phyloP scores from a whole-genome alignment of 2,113 vertebrate genomes.

The Dicentrarchus labrax region DNA sequence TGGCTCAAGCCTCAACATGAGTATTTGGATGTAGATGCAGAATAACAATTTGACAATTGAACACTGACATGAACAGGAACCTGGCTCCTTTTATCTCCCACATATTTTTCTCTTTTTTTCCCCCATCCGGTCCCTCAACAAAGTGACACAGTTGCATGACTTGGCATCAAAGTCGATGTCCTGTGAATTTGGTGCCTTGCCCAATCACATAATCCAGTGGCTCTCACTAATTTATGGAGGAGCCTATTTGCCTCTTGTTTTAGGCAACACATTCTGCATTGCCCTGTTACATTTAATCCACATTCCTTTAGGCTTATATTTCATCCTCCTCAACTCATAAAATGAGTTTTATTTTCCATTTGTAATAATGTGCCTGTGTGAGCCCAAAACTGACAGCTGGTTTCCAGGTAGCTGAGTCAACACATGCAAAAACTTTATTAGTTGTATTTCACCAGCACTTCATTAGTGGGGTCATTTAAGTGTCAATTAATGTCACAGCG shows the following conservation, averaged over 20 bases:
- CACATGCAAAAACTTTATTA: constrained; percentile 10
- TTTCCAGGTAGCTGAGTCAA: constrained; percentile 19
- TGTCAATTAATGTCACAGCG: not conserved
- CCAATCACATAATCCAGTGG: constrained; percentile 1
- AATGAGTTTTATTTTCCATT: not conserved
- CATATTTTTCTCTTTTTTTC: too few relatives aligned
- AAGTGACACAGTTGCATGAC: constrained; percentile 3
- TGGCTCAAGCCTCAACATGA: constrained; percentile 25
- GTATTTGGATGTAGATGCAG: constrained; percentile 8
- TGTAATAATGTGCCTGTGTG: not conserved
- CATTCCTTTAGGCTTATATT: not conserved
- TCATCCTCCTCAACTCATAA: not conserved
- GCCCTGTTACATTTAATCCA: not conserved
- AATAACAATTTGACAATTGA: constrained; percentile 1
- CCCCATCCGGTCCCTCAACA: not conserved
- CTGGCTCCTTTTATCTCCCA: not conserved
- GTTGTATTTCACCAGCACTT: constrained; percentile 1
- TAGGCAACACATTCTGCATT: not conserved
- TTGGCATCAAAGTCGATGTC: not conserved
- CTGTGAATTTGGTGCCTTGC: not conserved
- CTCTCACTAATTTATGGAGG: not conserved
- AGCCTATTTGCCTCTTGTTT: not conserved
- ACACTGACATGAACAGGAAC: not conserved
- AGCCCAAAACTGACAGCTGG: constrained; percentile 8
- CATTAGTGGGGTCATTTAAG: not conserved